Base-by-base conservation (phyloP, 1,140 invertebrate species). In the Aphidius ervi region DNA sequence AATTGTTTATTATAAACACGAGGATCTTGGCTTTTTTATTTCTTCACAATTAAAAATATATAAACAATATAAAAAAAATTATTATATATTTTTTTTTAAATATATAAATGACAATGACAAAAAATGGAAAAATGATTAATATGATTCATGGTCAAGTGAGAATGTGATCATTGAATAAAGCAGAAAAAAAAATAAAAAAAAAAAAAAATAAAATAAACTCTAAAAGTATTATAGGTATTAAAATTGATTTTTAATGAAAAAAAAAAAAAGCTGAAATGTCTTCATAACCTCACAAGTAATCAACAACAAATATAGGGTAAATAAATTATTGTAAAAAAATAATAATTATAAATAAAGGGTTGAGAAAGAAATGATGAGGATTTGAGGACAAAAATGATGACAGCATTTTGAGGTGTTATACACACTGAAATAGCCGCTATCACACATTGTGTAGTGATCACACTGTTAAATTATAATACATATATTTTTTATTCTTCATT, bases 401-500 rank as follows among this genome's bases (percentile, higher is more conserved):
- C 59, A 61, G 59, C 53, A 42, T 50, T 61, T 61, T 9, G 53
- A 54, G 52, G 54, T 56, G 45, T 49, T 61, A 56, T 52, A 9
- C 5, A 52, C 31, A 52, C 31, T 5, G n/a, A 52, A 52, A 52
- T 37, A 31, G 23, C 23, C 23, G 23, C 23, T 31, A 31, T 31
- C 23, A 31, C 23, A 31, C 23, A 31, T 31, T 31, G 2, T 31
- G 23, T 31, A 31, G 23, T 31, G 23, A 31, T 31, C 23, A 31
- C 23, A 37, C 49, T 7, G 31, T 52, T 52, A 6, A 9, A 37
- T 37, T 52, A 52, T 52, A 23, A 52, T 39, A 23, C 31, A 37
- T 52, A 37, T 52, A 5, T 37, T 23, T 52, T 6, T 9, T 39
- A 39, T n/a, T 48, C 6, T n/a, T 20, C 6, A 31, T 31, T 31